Evolutionary conservation across 2,113 vertebrate species (phyloP).

Genomic region (Actinemys pallida): DNA sequence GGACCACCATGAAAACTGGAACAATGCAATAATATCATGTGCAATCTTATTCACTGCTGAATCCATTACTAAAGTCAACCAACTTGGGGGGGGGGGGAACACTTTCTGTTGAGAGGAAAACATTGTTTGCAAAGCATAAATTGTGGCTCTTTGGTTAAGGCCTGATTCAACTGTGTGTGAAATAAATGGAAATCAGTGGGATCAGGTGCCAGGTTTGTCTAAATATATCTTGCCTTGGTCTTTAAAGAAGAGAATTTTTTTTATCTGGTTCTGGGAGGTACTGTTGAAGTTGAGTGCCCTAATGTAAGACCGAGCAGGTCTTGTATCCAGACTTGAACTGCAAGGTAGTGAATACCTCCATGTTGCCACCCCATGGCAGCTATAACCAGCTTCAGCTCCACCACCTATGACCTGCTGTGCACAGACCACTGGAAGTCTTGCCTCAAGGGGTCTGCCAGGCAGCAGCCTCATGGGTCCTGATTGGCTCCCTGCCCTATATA

Average conservation of each 20-base stretch:
- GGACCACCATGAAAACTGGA: not conserved
- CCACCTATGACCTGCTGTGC: not conserved
- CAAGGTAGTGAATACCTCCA: not conserved
- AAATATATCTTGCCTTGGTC: not conserved
- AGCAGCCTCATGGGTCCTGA: not conserved
- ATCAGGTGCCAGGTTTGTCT: not conserved
- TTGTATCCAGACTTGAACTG: not conserved
- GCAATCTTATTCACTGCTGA: not conserved
- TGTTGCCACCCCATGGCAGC: not conserved
- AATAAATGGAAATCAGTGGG: not conserved
- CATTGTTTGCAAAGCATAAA: not conserved
- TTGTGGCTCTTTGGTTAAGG: not conserved
- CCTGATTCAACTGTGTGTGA: not conserved
- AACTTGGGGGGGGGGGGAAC: not conserved
- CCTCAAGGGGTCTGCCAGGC: not conserved
- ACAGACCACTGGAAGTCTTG: not conserved
- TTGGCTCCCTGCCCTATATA: not conserved
- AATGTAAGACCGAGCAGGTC: not conserved
- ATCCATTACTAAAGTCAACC: not conserved
- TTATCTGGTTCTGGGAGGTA: not conserved
- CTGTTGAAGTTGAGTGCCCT: not conserved
- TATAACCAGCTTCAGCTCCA: not conserved
- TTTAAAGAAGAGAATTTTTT: not conserved
- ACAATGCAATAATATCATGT: not conserved
- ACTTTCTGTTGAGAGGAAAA: not conserved